Conservation (phyloP, 2,888 invertebrate genomes). For the Cactoblastis cactorum region DNA sequence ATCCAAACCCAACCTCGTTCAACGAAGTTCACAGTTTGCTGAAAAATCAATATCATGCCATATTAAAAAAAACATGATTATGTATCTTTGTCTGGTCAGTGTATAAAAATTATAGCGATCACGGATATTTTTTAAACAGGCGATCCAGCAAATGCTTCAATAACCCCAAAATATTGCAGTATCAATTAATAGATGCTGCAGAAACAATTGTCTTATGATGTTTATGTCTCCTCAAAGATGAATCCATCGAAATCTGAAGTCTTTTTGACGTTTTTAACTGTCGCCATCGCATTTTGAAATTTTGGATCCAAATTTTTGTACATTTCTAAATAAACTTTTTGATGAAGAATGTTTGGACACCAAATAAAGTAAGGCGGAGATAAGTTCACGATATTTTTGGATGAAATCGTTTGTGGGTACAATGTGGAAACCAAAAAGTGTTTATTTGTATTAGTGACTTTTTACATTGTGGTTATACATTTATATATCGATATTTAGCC, state of each 20-base stretch:
- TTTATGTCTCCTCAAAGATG: background rate
- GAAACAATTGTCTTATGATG: background rate
- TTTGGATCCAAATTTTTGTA: conserved; percentile 44
- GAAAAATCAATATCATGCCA: background rate
- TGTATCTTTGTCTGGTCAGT: background rate
- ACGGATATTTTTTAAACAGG: conserved; percentile 42
- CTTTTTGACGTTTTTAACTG: conserved; percentile 9
- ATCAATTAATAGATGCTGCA: conserved; percentile 23
- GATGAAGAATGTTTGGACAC: background rate
- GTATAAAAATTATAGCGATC: conserved; percentile 24
- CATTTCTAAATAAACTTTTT: conserved; percentile 30
- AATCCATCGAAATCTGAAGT: background rate
- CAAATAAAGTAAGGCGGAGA: background rate
- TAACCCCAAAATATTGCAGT: background rate
- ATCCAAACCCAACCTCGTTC: background rate
- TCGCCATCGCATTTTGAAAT: conserved; percentile 22
- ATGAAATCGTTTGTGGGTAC: conserved; percentile 57
- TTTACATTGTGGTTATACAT: conserved; percentile 26
- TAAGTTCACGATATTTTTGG: conserved; percentile 48
- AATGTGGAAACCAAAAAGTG: conserved; percentile 67
- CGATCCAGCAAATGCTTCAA: conserved; percentile 34
- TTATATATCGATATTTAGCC: conserved; percentile 9
- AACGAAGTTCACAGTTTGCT: no score
- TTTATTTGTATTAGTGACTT: conserved; percentile 52
- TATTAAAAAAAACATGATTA: background rate